Evolutionary conservation across 2,113 vertebrate genomes (phyloP).

Genomic region (Nyctibius bracteatus): DNA sequence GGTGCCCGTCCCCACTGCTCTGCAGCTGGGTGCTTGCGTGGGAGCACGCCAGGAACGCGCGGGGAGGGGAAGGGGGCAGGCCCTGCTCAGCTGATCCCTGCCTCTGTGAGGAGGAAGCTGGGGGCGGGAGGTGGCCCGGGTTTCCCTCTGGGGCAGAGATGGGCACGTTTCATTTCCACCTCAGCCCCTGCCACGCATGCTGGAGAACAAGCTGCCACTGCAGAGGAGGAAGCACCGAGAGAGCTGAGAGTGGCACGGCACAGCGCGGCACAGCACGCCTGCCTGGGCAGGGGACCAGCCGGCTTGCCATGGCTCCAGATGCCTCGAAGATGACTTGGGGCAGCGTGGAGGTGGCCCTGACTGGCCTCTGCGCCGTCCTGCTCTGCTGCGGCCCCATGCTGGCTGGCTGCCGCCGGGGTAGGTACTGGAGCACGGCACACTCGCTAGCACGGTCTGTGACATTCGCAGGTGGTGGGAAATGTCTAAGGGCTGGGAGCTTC

Average conservation of each 20-base stretch:
- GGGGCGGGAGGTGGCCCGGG: not conserved
- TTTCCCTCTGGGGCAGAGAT: conserved; percentile 20
- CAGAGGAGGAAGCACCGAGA: not conserved
- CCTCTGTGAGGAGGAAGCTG: not conserved
- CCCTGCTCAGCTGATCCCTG: not conserved
- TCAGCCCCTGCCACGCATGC: not conserved
- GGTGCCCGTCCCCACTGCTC: fast-evolving
- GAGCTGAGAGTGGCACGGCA: fast-evolving
- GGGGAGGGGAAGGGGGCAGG: not conserved
- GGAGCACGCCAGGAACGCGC: fast-evolving
- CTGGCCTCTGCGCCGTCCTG: not conserved
- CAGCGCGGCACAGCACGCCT: fast-evolving
- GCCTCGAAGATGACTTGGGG: fast-evolving
- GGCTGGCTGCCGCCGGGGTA: not conserved
- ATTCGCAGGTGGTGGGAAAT: not conserved
- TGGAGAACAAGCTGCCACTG: not conserved
- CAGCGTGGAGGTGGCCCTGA: not conserved
- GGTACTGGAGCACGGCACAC: not conserved
- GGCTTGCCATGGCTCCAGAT: not conserved
- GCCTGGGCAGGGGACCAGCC: not conserved
- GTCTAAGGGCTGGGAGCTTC: not conserved
- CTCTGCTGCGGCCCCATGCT: not conserved
- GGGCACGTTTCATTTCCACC: conserved; percentile 9
- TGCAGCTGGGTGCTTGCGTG: not conserved
- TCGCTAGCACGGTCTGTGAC: fast-evolving